A percentile compares a stretch with the other conserved stretches of the same genome.
These are phyloP conservation scores for Macrostomum cliftonense DNA, from an alignment of 2,888 invertebrate species.

Conservation along the genomic window DNA sequence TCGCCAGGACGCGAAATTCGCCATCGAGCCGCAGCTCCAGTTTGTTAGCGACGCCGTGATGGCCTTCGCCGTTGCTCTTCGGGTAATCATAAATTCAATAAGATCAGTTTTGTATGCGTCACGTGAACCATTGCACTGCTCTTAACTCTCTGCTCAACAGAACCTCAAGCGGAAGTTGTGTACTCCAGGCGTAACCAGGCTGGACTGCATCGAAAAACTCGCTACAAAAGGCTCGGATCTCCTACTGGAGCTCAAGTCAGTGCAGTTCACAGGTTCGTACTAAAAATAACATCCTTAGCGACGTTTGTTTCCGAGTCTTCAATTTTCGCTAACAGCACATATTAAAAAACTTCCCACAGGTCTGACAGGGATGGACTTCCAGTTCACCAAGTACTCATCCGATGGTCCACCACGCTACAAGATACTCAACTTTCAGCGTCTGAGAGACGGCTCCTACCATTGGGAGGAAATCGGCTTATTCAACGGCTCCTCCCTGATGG, in stretches of 20 bases:
- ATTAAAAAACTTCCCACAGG: too few species aligned
- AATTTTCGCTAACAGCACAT: too few species aligned
- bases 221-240: neutral
- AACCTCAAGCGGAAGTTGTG: neutral
- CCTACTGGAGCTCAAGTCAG: neutral
- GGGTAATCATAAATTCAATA: too few species aligned
- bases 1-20: too few species aligned
- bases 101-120: too few species aligned
- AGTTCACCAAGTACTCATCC: slow-evolving; percentile 55
- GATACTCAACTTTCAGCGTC: slow-evolving; percentile 79
- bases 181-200: neutral
- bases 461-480: slow-evolving; percentile 59
- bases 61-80: slow-evolving; percentile 70
- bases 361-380: slow-evolving; percentile 20
- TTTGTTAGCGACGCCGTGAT: slow-evolving; percentile 87
- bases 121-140: too few species aligned
- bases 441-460: slow-evolving; percentile 44
- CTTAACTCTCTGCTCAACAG: too few species aligned
- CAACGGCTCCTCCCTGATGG: slow-evolving; percentile 48
- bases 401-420: slow-evolving; percentile 86
- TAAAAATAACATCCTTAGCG: too few species aligned
- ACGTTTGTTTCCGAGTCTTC: too few species aligned
- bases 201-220: neutral
- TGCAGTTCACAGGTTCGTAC: neutral
- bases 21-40: slow-evolving; percentile 64